phyloP scores from a whole-genome alignment of 2,888 invertebrate genomes.

The Galeruca laticollis region DNA sequence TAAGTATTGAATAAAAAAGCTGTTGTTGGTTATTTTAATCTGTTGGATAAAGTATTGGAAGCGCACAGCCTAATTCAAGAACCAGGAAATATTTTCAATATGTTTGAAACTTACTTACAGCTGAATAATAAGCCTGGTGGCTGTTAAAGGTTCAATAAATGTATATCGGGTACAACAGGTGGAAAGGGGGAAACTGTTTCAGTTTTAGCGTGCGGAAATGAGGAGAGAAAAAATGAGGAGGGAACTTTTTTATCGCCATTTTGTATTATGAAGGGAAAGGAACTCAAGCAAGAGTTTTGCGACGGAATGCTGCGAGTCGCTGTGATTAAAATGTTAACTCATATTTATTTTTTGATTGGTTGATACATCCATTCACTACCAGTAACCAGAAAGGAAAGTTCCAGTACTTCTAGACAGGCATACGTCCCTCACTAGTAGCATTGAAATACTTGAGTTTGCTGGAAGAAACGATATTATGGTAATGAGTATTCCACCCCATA shows the following conservation, averaged over 20 bases:
- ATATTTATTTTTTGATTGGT: slow-evolving; percentile 18
- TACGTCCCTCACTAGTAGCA: slow-evolving; percentile 4
- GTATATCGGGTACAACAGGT: too few species aligned
- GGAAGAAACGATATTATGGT: slow-evolving; percentile 1
- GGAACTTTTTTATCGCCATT: slow-evolving; percentile 8
- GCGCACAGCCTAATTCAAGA: too few species aligned
- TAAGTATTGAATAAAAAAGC: too few species aligned
- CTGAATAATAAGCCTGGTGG: too few species aligned
- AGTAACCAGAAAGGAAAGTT: slow-evolving; percentile 1
- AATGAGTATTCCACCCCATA: slow-evolving; percentile 21
- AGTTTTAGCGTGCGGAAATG: too few species aligned
- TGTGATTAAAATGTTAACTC: slow-evolving; percentile 7
- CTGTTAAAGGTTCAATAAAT: too few species aligned
- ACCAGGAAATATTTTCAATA: too few species aligned
- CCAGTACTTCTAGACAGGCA: slow-evolving; percentile 3
- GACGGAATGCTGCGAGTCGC: slow-evolving; percentile 1
- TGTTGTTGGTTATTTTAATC: too few species aligned
- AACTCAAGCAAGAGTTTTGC: slow-evolving; percentile 11
- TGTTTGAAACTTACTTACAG: too few species aligned
- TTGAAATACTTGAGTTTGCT: slow-evolving; percentile 15
- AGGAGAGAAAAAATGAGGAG: too few species aligned
- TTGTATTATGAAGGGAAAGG: not conserved
- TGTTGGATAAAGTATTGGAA: too few species aligned
- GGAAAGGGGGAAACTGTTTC: too few species aligned
- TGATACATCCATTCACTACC: not conserved